Evolutionary conservation across 1,140 invertebrate genomes (phyloP).

Genomic region (Camponotus pennsylvanicus): DNA sequence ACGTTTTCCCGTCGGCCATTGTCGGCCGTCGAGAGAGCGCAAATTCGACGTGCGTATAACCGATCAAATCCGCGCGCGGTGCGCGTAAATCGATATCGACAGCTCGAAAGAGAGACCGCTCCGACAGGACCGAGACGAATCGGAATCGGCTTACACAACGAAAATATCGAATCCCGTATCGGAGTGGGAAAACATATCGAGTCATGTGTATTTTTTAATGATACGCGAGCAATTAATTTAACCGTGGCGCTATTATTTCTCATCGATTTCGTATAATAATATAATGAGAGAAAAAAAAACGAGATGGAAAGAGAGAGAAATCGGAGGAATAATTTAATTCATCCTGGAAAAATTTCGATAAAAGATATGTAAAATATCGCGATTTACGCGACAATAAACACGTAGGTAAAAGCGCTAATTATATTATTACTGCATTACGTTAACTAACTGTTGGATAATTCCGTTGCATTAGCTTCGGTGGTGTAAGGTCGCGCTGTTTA

Average conservation of each 20-base stretch:
- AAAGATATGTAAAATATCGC: conserved; percentile 26
- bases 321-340: conserved; percentile 2
- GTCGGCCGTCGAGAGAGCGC: conserved; percentile 9
- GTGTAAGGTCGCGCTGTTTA: conserved; percentile 43
- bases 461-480: conserved; percentile 48
- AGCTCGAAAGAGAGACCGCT: conserved; percentile 38
- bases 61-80: conserved; percentile 44
- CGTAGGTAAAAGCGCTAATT: conserved; percentile 24
- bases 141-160: conserved; percentile 54
- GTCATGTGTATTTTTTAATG: conserved; percentile 25
- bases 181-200: conserved; percentile 17
- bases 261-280: conserved; percentile 21
- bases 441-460: conserved; percentile 59
- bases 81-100: conserved; percentile 66
- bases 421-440: conserved; percentile 55
- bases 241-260: not conserved
- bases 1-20: conserved; percentile 44
- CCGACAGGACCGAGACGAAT: conserved; percentile 28
- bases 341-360: not conserved
- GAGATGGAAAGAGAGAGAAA: not conserved
- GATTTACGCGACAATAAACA: conserved; percentile 10
- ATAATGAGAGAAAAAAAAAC: not conserved
- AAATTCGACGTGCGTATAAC: conserved; percentile 40
- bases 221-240: conserved; percentile 48
- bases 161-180: conserved; percentile 49